These are phyloP conservation scores for Plecturocebus donacophilus DNA, from an alignment of 2,113 vertebrate genomes.

Conservation along the genomic window DNA sequence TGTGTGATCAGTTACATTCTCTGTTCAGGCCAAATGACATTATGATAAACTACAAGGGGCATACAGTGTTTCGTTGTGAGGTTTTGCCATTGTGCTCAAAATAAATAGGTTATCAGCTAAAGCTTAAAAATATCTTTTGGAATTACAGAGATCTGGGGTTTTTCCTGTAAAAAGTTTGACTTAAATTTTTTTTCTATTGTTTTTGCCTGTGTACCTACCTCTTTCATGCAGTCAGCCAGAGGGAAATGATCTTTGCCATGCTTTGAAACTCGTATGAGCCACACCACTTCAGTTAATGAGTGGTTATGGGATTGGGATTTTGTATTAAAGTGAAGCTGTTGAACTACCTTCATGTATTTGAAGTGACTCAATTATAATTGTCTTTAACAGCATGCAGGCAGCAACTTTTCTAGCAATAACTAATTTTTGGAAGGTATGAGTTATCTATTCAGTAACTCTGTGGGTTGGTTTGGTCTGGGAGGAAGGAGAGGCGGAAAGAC, in stretches of 20 bases:
- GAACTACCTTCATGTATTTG: neutral
- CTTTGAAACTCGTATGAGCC: slow-evolving; percentile 28
- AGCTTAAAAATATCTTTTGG: slow-evolving; percentile 32
- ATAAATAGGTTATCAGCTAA: slow-evolving; percentile 2
- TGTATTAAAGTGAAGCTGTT: neutral
- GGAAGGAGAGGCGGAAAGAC: slow-evolving; percentile 62
- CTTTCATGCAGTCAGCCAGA: neutral
- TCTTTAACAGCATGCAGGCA: neutral
- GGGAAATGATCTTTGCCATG: slow-evolving; percentile 48
- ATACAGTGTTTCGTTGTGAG: slow-evolving; percentile 37
- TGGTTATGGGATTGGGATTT: neutral
- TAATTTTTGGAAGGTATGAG: slow-evolving; percentile 47
- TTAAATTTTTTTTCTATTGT: slow-evolving; percentile 22
- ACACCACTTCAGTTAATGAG: neutral
- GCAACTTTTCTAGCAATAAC: slow-evolving; percentile 35
- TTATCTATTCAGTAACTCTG: slow-evolving; percentile 46
- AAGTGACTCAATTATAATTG: neutral
- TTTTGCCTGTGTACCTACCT: neutral
- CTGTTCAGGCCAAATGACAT: neutral
- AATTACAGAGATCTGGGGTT: neutral
- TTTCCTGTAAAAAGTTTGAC: neutral
- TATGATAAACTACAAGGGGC: slow-evolving; percentile 37
- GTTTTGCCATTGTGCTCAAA: slow-evolving; percentile 53
- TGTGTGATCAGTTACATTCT: slow-evolving; percentile 35
- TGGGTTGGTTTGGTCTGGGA: slow-evolving; percentile 62